Evolutionary conservation across 1,140 invertebrate genomes (phyloP), one percentile per base, ranked within the genome.

Genomic region (Andrena cerasifolii): DNA sequence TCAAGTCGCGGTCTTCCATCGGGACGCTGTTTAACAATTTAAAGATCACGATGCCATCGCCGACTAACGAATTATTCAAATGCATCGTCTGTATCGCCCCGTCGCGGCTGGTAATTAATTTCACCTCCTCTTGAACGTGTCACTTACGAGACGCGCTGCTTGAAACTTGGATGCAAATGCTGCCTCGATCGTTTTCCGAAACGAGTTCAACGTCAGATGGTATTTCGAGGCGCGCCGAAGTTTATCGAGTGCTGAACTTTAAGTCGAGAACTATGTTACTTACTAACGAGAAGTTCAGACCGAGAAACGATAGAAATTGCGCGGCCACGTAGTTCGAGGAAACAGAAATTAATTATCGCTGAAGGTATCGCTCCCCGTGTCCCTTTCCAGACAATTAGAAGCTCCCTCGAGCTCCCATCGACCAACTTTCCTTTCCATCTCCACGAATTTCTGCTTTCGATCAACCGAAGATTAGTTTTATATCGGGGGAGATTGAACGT

Each of bases 191-290:
- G 63, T 67, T 56, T 54, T 3, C 40, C 28, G 67, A 67, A 75
- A 67, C 73, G 62, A 75, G 54, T 75, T 56, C 62, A 36, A 75
- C 73, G 73, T 67, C 63, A 75, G 62, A 58, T 75, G 73, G 73
- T 67, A 67, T 21, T 43, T 67, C 63, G 62, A 45, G 40, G 12
- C 62, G n/a, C 8, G n/a, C 33, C 40, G 40, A 67, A 75, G n/a
- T 67, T 75, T 56, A 75, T 56, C 61, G 49, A 21, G 47, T 28
- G 47, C 33, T 36, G 18, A 54, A 21, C 33, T 51, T 16, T 65
- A 75, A 67, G 72, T 21, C 51, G 73, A 58, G 47, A 67, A 75
- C 73, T 67, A 40, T 58, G 62, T 58, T 67, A 36, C 58, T 63
- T 14, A 16, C 73, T 66, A 67, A 67, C 24, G 73, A 67, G 73